These are phyloP conservation scores for Drosophila tsacasi DNA, from an alignment of 1,140 invertebrate species.

Conservation along the genomic window DNA sequence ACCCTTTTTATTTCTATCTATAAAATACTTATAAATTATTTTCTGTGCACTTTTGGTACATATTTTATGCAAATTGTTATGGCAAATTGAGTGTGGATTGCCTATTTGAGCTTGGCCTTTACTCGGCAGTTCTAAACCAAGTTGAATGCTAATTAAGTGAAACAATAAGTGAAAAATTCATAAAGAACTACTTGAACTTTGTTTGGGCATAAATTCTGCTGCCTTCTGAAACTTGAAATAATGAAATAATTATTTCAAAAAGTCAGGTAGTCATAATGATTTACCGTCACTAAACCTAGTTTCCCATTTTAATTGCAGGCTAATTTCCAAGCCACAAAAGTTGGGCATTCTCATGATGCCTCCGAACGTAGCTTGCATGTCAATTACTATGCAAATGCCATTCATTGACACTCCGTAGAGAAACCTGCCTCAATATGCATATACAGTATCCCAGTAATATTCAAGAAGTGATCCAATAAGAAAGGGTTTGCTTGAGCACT, in stretches of 20 bases:
- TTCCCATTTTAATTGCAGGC: slow-evolving; percentile 6
- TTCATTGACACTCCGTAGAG: slow-evolving; percentile 13
- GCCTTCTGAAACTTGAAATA: not conserved
- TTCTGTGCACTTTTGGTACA: not conserved
- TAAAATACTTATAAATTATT: not conserved
- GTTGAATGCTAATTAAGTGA: slow-evolving; percentile 6
- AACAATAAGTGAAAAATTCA: not conserved
- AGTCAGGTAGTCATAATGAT: not conserved
- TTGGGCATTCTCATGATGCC: not conserved
- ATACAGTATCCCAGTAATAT: too few relatives aligned
- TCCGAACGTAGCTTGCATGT: not conserved
- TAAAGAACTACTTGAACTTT: slow-evolving; percentile 1
- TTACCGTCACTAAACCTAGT: slow-evolving; percentile 14
- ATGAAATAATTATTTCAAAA: not conserved
- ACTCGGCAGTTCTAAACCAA: not conserved
- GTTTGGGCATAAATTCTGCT: not conserved
- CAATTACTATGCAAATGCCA: slow-evolving; percentile 23
- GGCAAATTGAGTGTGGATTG: not conserved
- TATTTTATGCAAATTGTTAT: not conserved
- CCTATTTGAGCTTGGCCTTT: not conserved
- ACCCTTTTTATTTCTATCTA: not conserved
- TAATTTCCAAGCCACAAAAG: not conserved
- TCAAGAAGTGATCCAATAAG: slow-evolving; percentile 5
- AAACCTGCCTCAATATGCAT: slow-evolving; percentile 52
- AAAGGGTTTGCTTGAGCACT: slow-evolving; percentile 10